These are phyloP conservation scores for Sebastolobus alascanus DNA, from an alignment of 2,797 vertebrate genomes.

Conservation along the genomic window DNA sequence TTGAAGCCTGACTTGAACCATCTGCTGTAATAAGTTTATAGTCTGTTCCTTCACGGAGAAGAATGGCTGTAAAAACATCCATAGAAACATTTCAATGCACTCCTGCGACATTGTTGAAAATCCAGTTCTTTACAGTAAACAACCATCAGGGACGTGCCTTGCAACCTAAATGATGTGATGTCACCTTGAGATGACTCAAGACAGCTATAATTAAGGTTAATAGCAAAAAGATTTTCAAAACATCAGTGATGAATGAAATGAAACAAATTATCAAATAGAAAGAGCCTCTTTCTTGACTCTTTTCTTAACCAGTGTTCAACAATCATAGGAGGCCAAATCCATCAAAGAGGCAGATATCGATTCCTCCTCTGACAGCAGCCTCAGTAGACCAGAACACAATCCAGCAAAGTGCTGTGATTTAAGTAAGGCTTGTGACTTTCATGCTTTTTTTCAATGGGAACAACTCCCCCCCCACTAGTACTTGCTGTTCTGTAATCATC, in stretches of 20 bases:
- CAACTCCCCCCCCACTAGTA: neutral
- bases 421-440: constrained; percentile 22
- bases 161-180: neutral
- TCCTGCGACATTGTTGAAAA: neutral
- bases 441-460: neutral
- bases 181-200: neutral
- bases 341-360: constrained; percentile 41
- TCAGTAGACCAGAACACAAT: constrained; percentile 31
- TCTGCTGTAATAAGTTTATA: neutral
- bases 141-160: neutral
- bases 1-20: neutral
- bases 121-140: neutral
- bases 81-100: neutral
- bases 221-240: neutral
- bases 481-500: neutral
- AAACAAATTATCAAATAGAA: constrained; percentile 12
- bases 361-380: constrained; percentile 40
- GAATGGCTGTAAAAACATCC: neutral
- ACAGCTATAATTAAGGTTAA: neutral
- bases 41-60: neutral
- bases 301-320: constrained; percentile 3
- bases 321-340: constrained; percentile 28
- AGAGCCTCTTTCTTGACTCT: neutral
- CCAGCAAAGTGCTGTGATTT: constrained; percentile 19
- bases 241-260: neutral